Evolutionary conservation across 1,140 invertebrate species (phyloP).

Genomic region (Calephelis virginiensis): DNA sequence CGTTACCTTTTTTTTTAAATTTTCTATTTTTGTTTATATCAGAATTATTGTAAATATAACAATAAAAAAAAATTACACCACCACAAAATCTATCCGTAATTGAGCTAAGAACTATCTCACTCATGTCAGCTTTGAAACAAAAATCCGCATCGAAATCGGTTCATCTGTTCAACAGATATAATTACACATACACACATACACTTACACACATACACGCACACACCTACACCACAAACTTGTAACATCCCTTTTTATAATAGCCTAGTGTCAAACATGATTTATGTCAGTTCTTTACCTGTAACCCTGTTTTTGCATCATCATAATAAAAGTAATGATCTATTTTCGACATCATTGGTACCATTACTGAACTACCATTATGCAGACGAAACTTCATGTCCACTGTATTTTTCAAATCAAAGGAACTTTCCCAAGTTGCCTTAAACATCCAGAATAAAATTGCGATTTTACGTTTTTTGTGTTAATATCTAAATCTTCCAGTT

Average conservation of each 20-base stretch:
- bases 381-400: constrained; percentile 31
- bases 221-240: not conserved
- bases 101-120: no score
- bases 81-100: no score
- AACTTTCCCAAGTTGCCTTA: constrained; percentile 42
- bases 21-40: no score
- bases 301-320: constrained; percentile 25
- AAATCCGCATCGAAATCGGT: no score
- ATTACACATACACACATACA: not conserved
- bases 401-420: constrained; percentile 36
- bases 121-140: no score
- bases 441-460: not conserved
- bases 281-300: constrained; percentile 31
- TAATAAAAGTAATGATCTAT: constrained; percentile 24
- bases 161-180: no score
- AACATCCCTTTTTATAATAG: not conserved
- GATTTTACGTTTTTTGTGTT: not conserved
- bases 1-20: no score
- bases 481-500: no score
- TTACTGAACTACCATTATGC: constrained; percentile 23
- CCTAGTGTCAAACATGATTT: not conserved
- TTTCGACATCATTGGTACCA: constrained; percentile 44
- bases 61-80: no score
- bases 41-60: no score
- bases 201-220: not conserved